Evolutionary conservation across 1,140 invertebrate genomes (phyloP).

Genomic region (Bombus turneri): DNA sequence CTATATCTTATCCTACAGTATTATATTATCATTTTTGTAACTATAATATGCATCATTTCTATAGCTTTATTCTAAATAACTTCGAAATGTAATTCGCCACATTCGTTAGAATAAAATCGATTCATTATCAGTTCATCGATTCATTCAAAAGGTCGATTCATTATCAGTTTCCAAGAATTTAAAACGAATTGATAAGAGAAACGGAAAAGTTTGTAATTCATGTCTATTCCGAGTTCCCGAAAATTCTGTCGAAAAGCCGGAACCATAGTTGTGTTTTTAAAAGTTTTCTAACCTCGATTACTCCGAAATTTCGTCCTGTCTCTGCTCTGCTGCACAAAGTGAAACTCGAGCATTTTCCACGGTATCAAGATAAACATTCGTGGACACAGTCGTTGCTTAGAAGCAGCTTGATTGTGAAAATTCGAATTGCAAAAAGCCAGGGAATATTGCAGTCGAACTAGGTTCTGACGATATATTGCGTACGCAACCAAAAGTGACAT

Average conservation of each 20-base stretch:
- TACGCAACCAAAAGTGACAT: constrained; percentile 20
- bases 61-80: too few species aligned
- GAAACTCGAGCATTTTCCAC: constrained; percentile 18
- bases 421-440: constrained; percentile 46
- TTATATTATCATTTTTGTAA: too few species aligned
- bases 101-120: too few species aligned
- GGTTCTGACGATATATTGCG: constrained; percentile 22
- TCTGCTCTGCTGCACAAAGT: background rate
- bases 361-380: constrained; percentile 47
- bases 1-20: too few species aligned
- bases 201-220: background rate
- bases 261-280: constrained; percentile 10
- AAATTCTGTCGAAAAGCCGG: background rate
- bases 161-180: background rate
- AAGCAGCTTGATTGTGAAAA: constrained; percentile 41
- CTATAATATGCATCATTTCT: too few species aligned
- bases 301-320: constrained; percentile 4
- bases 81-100: too few species aligned
- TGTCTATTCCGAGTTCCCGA: background rate
- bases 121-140: background rate
- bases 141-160: too few species aligned
- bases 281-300: constrained; percentile 8
- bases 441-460: constrained; percentile 28
- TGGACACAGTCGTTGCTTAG: constrained; percentile 20
- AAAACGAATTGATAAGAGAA: background rate